Conservation (phyloP, 2,888 invertebrate genomes). For the Ametastegia equiseti region DNA sequence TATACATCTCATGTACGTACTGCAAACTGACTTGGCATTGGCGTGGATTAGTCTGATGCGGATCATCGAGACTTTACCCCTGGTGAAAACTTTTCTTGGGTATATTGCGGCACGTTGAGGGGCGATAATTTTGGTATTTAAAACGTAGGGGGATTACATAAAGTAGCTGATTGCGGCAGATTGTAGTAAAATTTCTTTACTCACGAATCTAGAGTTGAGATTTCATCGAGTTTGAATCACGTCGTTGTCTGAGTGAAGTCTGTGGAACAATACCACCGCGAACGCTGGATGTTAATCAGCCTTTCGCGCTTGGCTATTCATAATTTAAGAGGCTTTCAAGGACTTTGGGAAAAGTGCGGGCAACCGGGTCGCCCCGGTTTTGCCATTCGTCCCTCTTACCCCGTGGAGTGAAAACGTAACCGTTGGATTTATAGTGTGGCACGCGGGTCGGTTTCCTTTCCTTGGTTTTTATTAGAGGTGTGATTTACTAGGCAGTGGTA, state of each 20-base stretch:
- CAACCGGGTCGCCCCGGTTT: constrained; percentile 21
- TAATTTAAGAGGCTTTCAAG: constrained; percentile 60
- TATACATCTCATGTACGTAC: too few relatives aligned
- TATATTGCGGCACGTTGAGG: not conserved
- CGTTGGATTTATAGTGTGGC: constrained; percentile 49
- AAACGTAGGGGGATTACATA: not conserved
- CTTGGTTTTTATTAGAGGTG: constrained; percentile 51
- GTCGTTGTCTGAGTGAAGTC: constrained; percentile 14
- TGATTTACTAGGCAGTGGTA: constrained; percentile 50
- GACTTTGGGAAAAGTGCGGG: constrained; percentile 47
- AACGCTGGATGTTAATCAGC: constrained; percentile 65
- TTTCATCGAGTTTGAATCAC: constrained; percentile 20
- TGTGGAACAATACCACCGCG: constrained; percentile 8
- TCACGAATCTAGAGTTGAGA: not conserved
- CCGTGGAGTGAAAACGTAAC: constrained; percentile 49
- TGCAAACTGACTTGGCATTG: too few relatives aligned
- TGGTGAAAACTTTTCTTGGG: not conserved
- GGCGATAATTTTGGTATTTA: not conserved
- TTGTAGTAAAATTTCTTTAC: not conserved
- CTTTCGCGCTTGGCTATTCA: constrained; percentile 62
- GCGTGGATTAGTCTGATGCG: not conserved
- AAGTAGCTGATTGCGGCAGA: constrained; percentile 1
- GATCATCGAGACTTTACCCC: not conserved
- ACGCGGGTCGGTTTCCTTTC: constrained; percentile 50
- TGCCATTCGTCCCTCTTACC: not conserved